Evolutionary conservation across 2,113 vertebrate genomes (phyloP).

Genomic region (Albula goreensis): DNA sequence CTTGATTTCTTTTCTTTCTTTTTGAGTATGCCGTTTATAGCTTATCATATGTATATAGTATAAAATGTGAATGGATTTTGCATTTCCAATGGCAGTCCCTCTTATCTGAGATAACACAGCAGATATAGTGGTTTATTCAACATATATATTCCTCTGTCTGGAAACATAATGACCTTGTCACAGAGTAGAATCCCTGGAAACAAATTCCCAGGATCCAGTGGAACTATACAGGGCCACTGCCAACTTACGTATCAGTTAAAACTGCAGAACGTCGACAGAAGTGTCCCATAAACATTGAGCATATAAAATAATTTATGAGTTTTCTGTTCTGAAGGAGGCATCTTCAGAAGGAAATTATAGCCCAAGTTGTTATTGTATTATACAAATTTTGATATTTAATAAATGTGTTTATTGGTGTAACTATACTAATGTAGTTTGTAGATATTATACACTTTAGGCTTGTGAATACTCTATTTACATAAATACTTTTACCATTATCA

Average conservation of each 20-base stretch:
- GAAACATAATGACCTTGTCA: background rate
- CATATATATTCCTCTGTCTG: conserved; percentile 1
- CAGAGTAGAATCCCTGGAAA: background rate
- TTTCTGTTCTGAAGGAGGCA: too few relatives aligned
- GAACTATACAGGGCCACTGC: background rate
- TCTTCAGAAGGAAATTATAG: background rate
- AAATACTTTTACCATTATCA: background rate
- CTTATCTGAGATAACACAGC: background rate
- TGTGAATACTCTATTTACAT: background rate
- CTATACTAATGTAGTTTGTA: background rate
- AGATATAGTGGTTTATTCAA: background rate
- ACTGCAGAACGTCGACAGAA: too few relatives aligned
- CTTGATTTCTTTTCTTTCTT: background rate
- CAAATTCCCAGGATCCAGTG: conserved; percentile 4
- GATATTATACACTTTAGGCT: background rate
- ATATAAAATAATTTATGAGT: too few relatives aligned
- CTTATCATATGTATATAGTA: background rate
- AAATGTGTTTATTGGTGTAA: background rate
- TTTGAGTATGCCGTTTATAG: background rate
- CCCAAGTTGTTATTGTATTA: background rate
- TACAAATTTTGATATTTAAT: background rate
- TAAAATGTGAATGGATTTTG: background rate
- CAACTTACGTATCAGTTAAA: background rate
- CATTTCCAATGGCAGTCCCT: background rate
- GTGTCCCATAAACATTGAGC: background rate